A percentile compares a stretch with the other conserved stretches of the same genome.
Evolutionary conservation across 2,113 vertebrate species (phyloP).

Genomic region (Corythornis madagascariensis): DNA sequence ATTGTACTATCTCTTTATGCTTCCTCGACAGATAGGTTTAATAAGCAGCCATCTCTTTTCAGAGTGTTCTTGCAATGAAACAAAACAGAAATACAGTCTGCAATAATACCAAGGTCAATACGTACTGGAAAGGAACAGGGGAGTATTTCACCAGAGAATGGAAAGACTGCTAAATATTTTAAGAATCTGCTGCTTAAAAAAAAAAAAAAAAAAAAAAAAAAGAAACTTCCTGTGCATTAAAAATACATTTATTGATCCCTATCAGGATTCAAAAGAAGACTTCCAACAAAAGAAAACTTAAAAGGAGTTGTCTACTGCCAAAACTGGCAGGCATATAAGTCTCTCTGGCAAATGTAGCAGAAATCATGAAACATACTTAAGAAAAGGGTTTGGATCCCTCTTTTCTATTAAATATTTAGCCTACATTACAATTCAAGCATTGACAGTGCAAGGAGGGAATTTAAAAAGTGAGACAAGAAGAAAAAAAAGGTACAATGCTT

Average conservation of each 20-base stretch:
- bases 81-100: conserved; percentile 7
- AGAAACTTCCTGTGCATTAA: conserved; percentile 1
- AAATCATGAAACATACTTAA: neutral
- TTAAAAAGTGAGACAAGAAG: neutral
- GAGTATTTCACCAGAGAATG: neutral
- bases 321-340: neutral
- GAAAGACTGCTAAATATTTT: conserved; percentile 56
- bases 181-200: conserved; percentile 45
- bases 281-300: neutral
- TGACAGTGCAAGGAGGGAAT: neutral
- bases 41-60: conserved; percentile 19
- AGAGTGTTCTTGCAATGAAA: neutral
- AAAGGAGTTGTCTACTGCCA: neutral
- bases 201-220: conserved; percentile 16
- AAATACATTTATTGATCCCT: conserved; percentile 42
- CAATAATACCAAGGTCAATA: conserved; percentile 36
- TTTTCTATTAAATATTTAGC: conserved; percentile 2
- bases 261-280: conserved; percentile 10
- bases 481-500: neutral
- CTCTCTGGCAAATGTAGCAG: neutral
- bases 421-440: neutral
- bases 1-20: neutral
- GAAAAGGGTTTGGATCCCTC: neutral
- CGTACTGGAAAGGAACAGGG: neutral
- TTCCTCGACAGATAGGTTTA: conserved; percentile 32